Conservation (phyloP, 2,888 invertebrate species). For the Sisyra terminalis region DNA sequence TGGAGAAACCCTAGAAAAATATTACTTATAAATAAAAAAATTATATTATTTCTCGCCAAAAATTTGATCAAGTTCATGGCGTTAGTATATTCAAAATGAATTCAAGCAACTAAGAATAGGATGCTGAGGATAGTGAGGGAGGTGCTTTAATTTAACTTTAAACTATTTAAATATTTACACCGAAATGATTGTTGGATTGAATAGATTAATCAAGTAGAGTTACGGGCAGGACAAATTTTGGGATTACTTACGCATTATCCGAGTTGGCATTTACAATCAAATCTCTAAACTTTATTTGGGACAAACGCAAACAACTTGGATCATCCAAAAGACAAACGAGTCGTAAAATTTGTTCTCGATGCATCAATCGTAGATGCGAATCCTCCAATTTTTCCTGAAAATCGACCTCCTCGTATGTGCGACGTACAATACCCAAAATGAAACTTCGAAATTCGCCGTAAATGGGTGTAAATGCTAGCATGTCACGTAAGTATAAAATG, state of each 20-base stretch:
- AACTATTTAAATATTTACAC: too few relatives aligned
- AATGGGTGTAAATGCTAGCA: slow-evolving; percentile 37
- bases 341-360: slow-evolving; percentile 34
- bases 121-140: too few relatives aligned
- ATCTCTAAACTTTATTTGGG: slow-evolving; percentile 29
- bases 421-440: slow-evolving; percentile 28
- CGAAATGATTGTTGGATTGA: too few relatives aligned
- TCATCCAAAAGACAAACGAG: slow-evolving; percentile 38
- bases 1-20: slow-evolving; percentile 35
- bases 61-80: slow-evolving; percentile 9
- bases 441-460: slow-evolving; percentile 38
- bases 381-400: slow-evolving; percentile 29
- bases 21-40: background rate
- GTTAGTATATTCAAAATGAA: slow-evolving; percentile 6
- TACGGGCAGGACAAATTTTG: too few relatives aligned
- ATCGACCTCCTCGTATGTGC: slow-evolving; percentile 31
- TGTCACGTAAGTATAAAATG: slow-evolving; percentile 37
- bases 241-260: too few relatives aligned
- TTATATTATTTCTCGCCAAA: too few relatives aligned
- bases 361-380: slow-evolving; percentile 32
- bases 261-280: slow-evolving; percentile 27
- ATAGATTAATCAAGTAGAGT: too few relatives aligned
- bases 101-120: background rate
- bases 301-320: slow-evolving; percentile 30
- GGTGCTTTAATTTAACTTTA: too few relatives aligned